Evolutionary conservation across 2,113 vertebrate species (phyloP).

Genomic region (Tylochromis polylepis): DNA sequence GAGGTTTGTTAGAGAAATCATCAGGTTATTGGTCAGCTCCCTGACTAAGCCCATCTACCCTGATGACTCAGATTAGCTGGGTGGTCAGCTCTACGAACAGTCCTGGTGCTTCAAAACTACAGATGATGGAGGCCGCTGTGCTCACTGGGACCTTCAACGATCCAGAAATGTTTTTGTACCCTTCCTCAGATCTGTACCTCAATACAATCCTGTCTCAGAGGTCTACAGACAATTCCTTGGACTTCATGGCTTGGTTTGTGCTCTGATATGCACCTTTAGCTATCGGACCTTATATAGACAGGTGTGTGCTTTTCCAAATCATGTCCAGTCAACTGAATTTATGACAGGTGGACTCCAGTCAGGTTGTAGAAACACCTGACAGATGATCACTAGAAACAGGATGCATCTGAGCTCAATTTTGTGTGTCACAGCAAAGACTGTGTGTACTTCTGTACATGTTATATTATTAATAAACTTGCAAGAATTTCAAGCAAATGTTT

Average conservation of each 20-base stretch:
- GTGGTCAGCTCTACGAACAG: too few relatives aligned
- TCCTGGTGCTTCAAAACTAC: too few relatives aligned
- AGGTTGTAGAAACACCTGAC: background rate
- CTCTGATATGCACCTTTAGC: background rate
- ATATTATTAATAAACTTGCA: background rate
- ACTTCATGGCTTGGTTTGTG: background rate
- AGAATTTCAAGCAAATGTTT: background rate
- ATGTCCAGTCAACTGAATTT: background rate
- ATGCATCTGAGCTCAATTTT: background rate
- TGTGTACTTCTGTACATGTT: background rate
- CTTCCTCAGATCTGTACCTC: too few relatives aligned
- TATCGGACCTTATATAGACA: fast-evolving
- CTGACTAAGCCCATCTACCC: too few relatives aligned
- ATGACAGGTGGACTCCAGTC: background rate
- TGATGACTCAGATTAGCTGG: too few relatives aligned
- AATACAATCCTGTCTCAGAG: background rate
- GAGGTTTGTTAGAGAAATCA: too few relatives aligned
- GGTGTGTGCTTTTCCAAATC: background rate
- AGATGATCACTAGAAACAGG: background rate
- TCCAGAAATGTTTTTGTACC: too few relatives aligned
- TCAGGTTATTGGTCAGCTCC: too few relatives aligned
- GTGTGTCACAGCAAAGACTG: background rate
- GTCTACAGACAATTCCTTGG: background rate
- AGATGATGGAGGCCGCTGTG: too few relatives aligned
- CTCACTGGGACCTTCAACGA: too few relatives aligned